Evolutionary conservation across 2,888 invertebrate species (phyloP), one percentile per base, ranked within the genome.

Genomic region (Philonicus albiceps): DNA sequence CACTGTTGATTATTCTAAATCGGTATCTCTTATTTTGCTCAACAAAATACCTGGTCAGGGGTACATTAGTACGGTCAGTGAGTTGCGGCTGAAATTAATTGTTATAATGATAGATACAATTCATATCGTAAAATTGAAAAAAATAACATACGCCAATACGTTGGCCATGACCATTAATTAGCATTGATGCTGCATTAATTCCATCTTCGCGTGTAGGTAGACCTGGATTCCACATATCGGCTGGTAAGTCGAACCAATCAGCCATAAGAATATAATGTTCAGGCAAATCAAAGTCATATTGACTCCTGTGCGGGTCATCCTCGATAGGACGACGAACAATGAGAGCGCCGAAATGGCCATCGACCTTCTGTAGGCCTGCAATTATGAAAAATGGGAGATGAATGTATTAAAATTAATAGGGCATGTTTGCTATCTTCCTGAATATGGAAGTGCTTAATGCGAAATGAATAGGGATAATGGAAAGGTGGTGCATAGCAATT

Each of bases 281-380:
- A 1, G 92, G 91, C 40, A 93, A 93, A 90, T 97, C 97, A 89
- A 94, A 94, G 90, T 97, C 97, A 91, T 96, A 97, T 1, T 95
- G 91, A 4, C 92, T 90, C 0, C 92, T 91, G 88, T 95, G 95
- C 0, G 94, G 93, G 87, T 96, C 94, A 7, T 93, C 91, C 0
- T 94, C 93, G 85, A 93, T 93, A 0, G 96, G 94, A 81, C 94
- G 93, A 37, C 96, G 94, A 5, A 97, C 94, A 85, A 97, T 94
- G 86, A 97, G 93, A 0, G 95, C 93, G 0, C 97, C 97, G 87
- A 95, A 96, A 0, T 95, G 94, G 0, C 97, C 97, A 89, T 97
- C 97, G 1, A 95, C 95, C 83, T 97, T 93, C 92, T 97, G 97
- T 75, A 93, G 91, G 49, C 97, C 97, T 90, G 92, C 91, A 40